Evolutionary conservation across 1,140 invertebrate species (phyloP), one percentile per base, ranked within the genome.

Genomic region (Pogonomyrmex barbatus): DNA sequence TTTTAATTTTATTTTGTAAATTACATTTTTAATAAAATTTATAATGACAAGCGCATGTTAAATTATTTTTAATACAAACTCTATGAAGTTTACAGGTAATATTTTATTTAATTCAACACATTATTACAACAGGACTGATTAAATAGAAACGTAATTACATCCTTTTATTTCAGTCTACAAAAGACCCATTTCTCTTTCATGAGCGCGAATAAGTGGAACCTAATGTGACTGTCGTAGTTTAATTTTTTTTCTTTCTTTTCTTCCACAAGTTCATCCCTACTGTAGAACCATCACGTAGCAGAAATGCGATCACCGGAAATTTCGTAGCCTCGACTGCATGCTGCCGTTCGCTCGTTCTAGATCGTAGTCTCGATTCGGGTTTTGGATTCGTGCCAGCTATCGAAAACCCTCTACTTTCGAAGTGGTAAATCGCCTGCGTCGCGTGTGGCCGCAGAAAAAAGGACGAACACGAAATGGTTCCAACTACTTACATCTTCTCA

Each of bases 361-460:
- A 90, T 88, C 70, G 62, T n/a, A 63, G 82, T 85, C 85, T 78
- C 79, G 86, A 88, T 85, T 89, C 76, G 62, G 10, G 39, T 56
- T 30, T 79, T 90, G 89, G 89, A 79, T 45, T 50, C 4, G 14
- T 3, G 88, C 88, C 89, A 90, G 33, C 24, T 63, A 62, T 88
- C 86, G 86, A 89, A 88, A 60, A 85, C 76, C 81, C 87, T 50
- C 68, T 89, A 85, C 88, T 36, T 75, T 47, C 52, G 47, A 33
- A 65, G 52, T 70, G 62, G 45, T 68, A 54, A 85, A 70, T 39
- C 75, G 78, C 8, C 30, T 47, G 24, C 58, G 65, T 30, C 60
- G 50, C 88, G 54, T 60, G 56, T 39, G 82, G 33, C 47, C 60
- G 42, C 24, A 10, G 17, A 5, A 33, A 62, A 65, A 84, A 73